A percentile compares a stretch with the other conserved stretches of the same genome.
Conservation (phyloP, 2,888 invertebrate species). For the Xestia rhomboidea region DNA sequence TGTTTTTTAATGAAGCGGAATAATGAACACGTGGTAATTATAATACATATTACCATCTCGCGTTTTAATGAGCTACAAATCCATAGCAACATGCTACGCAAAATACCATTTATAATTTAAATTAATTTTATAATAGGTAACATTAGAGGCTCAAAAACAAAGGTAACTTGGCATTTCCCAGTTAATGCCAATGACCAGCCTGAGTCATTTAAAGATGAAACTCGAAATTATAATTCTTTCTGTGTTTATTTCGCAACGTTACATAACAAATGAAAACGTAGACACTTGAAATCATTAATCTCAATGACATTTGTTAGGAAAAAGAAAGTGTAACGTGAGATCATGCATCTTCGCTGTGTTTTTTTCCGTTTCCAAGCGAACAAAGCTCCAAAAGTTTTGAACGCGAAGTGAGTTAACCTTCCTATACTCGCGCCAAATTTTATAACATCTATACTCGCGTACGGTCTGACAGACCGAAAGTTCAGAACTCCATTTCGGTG, state of each 20-base stretch:
- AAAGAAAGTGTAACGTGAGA: slow-evolving; percentile 58
- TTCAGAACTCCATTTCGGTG: too few species aligned
- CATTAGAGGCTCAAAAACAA: neutral
- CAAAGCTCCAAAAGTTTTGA: slow-evolving; percentile 24
- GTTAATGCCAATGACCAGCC: slow-evolving; percentile 24
- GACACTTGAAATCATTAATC: slow-evolving; percentile 27
- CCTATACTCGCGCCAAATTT: too few species aligned
- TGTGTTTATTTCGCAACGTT: slow-evolving; percentile 26
- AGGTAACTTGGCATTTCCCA: slow-evolving; percentile 4
- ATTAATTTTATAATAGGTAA: slow-evolving; percentile 8
- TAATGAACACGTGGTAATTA: slow-evolving; percentile 62
- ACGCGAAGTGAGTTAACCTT: slow-evolving; percentile 36
- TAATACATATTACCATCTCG: slow-evolving; percentile 40
- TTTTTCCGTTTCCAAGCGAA: slow-evolving; percentile 41
- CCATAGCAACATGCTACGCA: slow-evolving; percentile 36
- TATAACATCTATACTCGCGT: too few species aligned
- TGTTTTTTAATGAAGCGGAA: slow-evolving; percentile 47
- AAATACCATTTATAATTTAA: slow-evolving; percentile 22
- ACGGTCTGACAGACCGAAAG: too few species aligned
- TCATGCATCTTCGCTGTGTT: slow-evolving; percentile 22
- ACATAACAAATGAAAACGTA: slow-evolving; percentile 40
- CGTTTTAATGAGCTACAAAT: slow-evolving; percentile 27
- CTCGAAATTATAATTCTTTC: slow-evolving; percentile 1
- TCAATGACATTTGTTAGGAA: slow-evolving; percentile 38
- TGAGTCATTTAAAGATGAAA: neutral